phyloP scores from a whole-genome alignment of 2,888 invertebrate species.

The Epistrophe grossulariae region DNA sequence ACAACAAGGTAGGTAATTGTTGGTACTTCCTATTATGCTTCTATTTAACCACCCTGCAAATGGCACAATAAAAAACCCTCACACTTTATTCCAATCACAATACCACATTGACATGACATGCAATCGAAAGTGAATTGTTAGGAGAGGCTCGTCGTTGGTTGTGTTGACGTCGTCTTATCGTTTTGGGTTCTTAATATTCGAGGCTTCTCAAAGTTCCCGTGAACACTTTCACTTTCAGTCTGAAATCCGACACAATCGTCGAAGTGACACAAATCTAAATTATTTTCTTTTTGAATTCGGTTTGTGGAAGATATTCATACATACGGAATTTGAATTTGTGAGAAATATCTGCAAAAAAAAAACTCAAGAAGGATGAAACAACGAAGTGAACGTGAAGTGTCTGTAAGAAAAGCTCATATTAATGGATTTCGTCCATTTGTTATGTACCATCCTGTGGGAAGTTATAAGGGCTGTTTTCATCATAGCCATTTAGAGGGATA shows the following conservation, averaged over 20 bases:
- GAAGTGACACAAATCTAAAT: slow-evolving; percentile 40
- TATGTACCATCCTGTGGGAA: slow-evolving; percentile 70
- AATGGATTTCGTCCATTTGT: slow-evolving; percentile 65
- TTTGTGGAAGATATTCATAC: background rate
- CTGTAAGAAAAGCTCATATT: slow-evolving; percentile 49
- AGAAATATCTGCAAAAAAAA: background rate
- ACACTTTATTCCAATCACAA: slow-evolving; percentile 29
- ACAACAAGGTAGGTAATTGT: background rate
- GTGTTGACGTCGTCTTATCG: background rate
- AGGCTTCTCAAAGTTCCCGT: slow-evolving; percentile 15
- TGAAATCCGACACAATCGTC: slow-evolving; percentile 50
- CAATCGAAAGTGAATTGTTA: slow-evolving; percentile 29
- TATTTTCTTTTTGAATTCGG: slow-evolving; percentile 4
- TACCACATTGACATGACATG: slow-evolving; percentile 55
- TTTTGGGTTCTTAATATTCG: slow-evolving; percentile 4
- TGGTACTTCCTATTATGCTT: slow-evolving; percentile 9
- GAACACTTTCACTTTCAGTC: slow-evolving; percentile 52
- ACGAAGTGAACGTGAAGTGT: slow-evolving; percentile 35
- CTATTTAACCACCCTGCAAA: slow-evolving; percentile 10
- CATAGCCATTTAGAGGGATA: slow-evolving; percentile 79
- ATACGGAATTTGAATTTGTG: background rate
- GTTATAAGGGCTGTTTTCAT: slow-evolving; percentile 80
- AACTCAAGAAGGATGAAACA: slow-evolving; percentile 37
- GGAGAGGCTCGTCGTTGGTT: background rate
- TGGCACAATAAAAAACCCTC: slow-evolving; percentile 15